Conservation (phyloP, 1,140 invertebrate species). For the Camponotus floridanus region DNA sequence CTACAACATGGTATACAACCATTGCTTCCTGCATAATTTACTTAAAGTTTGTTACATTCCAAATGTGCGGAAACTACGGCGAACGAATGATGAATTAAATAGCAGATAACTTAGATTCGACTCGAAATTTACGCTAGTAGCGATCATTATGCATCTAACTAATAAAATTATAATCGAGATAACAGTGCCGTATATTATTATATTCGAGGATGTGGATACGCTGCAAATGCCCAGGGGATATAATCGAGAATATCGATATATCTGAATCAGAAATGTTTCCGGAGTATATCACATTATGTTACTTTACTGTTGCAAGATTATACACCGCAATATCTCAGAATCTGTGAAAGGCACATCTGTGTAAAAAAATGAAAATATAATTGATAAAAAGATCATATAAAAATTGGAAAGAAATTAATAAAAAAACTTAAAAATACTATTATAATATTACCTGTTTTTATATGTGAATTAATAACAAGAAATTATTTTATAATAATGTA, state of each 20-base stretch:
- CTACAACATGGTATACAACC: not conserved
- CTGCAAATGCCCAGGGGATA: conserved; percentile 27
- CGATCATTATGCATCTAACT: conserved; percentile 31
- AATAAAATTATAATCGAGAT: conserved; percentile 19
- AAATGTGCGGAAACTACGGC: conserved; percentile 4
- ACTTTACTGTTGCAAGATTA: not conserved
- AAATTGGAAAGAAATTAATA: not conserved
- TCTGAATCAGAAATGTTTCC: conserved; percentile 31
- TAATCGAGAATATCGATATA: conserved; percentile 33
- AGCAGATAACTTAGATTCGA: conserved; percentile 34
- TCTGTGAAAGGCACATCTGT: not conserved
- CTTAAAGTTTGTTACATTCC: not conserved
- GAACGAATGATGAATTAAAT: conserved; percentile 36
- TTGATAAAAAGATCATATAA: not conserved
- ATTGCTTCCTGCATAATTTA: conserved; percentile 45
- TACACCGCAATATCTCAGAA: not conserved
- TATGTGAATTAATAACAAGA: not conserved
- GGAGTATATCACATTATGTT: conserved; percentile 17
- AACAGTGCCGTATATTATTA: conserved; percentile 34
- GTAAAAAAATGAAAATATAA: not conserved
- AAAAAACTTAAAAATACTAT: not conserved
- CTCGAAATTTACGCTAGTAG: conserved; percentile 23
- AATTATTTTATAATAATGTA: conserved; percentile 4
- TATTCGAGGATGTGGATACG: conserved; percentile 33
- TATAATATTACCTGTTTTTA: not conserved